Percentiles rank a stretch among this genome's conserved stretches.
Evolutionary conservation across 2,888 invertebrate species (phyloP).

Genomic region (Nysson spinosus): DNA sequence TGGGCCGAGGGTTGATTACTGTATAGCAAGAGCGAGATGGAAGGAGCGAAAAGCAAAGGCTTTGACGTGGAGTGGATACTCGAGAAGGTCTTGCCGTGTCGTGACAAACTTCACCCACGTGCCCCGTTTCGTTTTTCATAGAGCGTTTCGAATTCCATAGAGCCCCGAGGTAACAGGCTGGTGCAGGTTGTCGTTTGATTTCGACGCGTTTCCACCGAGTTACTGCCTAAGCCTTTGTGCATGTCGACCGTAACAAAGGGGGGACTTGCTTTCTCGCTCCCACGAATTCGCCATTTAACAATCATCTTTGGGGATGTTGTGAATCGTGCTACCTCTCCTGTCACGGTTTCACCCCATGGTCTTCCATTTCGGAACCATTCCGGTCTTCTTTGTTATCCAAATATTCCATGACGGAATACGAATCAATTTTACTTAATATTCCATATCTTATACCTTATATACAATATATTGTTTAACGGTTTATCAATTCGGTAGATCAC

Average conservation of each 20-base stretch:
- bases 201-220: constrained; percentile 42
- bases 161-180: constrained; percentile 18
- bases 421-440: too few relatives aligned
- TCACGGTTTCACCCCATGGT: neutral
- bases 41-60: constrained; percentile 26
- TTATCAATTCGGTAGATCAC: too few relatives aligned
- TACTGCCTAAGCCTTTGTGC: constrained; percentile 39
- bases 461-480: too few relatives aligned
- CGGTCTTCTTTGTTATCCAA: too few relatives aligned
- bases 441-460: too few relatives aligned
- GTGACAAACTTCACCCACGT: constrained; percentile 40
- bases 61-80: constrained; percentile 65
- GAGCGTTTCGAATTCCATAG: constrained; percentile 49
- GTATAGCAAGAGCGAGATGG: constrained; percentile 20
- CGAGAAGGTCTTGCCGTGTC: constrained; percentile 50
- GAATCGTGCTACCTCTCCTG: neutral
- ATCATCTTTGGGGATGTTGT: constrained; percentile 8
- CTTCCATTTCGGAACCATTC: too few relatives aligned
- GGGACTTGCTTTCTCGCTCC: constrained; percentile 8
- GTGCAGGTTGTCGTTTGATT: constrained; percentile 54
- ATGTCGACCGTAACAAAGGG: constrained; percentile 43
- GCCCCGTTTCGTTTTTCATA: constrained; percentile 49
- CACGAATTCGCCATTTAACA: constrained; percentile 39
- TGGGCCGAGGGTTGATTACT: constrained; percentile 60
- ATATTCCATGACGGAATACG: too few relatives aligned